phyloP scores from a whole-genome alignment of 2,797 vertebrate genomes.

The Phrynocephalus forsythii region DNA sequence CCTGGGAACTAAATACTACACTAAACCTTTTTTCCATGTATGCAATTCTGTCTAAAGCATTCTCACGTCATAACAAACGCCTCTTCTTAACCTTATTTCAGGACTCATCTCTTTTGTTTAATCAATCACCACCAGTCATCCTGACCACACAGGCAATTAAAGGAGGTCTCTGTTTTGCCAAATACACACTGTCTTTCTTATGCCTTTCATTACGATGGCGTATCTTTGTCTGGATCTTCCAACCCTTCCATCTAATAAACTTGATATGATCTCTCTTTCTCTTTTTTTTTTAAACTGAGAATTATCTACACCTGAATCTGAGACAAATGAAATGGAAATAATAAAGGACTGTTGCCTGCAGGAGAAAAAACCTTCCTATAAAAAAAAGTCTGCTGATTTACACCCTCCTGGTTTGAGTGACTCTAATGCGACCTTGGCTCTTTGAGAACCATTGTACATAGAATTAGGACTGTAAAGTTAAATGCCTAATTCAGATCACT shows the following conservation, averaged over 20 bases:
- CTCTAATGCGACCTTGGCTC: background rate
- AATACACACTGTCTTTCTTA: background rate
- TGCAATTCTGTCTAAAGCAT: slow-evolving; percentile 5
- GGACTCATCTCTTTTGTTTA: background rate
- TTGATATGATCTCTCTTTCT: slow-evolving; percentile 3
- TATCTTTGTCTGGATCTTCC: slow-evolving; percentile 18
- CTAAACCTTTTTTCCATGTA: slow-evolving; percentile 32
- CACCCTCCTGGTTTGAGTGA: background rate
- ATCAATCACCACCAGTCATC: background rate
- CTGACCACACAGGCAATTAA: background rate
- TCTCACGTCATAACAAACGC: background rate
- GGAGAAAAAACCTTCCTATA: background rate
- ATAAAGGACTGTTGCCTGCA: slow-evolving; percentile 6
- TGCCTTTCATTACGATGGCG: slow-evolving; percentile 1
- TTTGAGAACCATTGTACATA: background rate
- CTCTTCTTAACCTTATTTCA: slow-evolving; percentile 11
- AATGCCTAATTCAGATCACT: background rate
- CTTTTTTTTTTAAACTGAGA: background rate
- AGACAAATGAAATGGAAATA: slow-evolving; percentile 25
- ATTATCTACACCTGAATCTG: slow-evolving; percentile 39
- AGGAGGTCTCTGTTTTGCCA: background rate
- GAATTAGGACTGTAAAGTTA: slow-evolving; percentile 27
- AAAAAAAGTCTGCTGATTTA: slow-evolving; percentile 17
- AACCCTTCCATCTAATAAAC: slow-evolving; percentile 21
- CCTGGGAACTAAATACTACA: slow-evolving; percentile 40